Conservation (phyloP, 92 coral and sea anemone genomes). For the Ricordea florida region DNA sequence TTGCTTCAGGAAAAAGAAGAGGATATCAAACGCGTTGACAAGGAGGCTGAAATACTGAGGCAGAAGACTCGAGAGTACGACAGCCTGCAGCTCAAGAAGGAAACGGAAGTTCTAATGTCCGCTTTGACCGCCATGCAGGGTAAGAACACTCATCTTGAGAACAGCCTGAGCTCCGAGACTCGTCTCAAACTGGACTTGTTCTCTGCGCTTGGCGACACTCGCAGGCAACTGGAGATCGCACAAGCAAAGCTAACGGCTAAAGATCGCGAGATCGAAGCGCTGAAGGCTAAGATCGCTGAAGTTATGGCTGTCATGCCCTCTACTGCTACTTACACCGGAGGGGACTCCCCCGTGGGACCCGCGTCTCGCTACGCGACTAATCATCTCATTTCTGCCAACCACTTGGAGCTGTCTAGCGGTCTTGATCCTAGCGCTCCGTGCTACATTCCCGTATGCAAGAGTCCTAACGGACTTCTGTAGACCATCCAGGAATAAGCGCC, state of each 20-base stretch:
- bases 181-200: slow-evolving; percentile 94
- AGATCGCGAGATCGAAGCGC: slow-evolving; percentile 81
- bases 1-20: slow-evolving; percentile 86
- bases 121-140: slow-evolving; percentile 97
- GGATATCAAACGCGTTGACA: slow-evolving; percentile 71
- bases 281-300: slow-evolving; percentile 97
- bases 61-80: slow-evolving; percentile 86
- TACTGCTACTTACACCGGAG: slow-evolving; percentile 43
- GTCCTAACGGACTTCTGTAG: slow-evolving; percentile 34
- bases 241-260: slow-evolving; percentile 80
- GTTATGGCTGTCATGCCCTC: slow-evolving; percentile 97
- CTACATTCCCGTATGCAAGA: slow-evolving; percentile 58
- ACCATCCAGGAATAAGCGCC: neutral
- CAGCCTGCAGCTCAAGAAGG: slow-evolving; percentile 91
- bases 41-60: slow-evolving; percentile 76
- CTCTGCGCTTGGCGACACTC: slow-evolving; percentile 96
- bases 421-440: slow-evolving; percentile 90
- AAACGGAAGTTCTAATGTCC: slow-evolving; percentile 93
- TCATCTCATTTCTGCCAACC: slow-evolving; percentile 40
- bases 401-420: slow-evolving; percentile 53
- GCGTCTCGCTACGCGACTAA: slow-evolving; percentile 28
- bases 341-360: slow-evolving; percentile 47
- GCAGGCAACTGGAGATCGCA: slow-evolving; percentile 92
- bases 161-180: slow-evolving; percentile 96
- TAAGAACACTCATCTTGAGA: slow-evolving; percentile 96